Evolutionary conservation across 1,140 invertebrate species (phyloP).

Genomic region (Arctopsyche grandis): DNA sequence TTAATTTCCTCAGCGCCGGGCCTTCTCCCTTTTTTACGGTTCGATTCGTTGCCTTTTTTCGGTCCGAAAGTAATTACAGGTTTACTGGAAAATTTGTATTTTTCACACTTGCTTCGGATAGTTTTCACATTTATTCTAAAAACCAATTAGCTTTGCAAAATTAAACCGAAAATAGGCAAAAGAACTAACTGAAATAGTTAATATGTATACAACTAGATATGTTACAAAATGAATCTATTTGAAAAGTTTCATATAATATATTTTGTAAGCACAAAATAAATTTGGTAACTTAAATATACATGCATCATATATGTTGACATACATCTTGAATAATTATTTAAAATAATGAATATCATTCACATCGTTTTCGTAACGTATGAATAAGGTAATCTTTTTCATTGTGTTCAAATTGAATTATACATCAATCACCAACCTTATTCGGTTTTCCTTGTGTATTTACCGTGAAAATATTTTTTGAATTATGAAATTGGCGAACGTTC

Average conservation of each 20-base stretch:
- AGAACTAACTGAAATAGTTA: too few species aligned
- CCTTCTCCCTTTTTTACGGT: slow-evolving; percentile 24
- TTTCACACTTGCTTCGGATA: slow-evolving; percentile 25
- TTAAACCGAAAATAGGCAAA: too few species aligned
- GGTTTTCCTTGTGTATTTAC: not conserved
- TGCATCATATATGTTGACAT: too few species aligned
- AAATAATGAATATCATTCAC: too few species aligned
- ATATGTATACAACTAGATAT: too few species aligned
- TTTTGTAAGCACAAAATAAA: too few species aligned
- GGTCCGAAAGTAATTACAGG: slow-evolving; percentile 44
- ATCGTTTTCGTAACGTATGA: too few species aligned
- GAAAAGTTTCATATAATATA: too few species aligned
- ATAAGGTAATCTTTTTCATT: slow-evolving; percentile 3
- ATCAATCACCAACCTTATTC: too few species aligned
- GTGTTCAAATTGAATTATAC: not conserved
- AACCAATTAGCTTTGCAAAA: slow-evolving; percentile 15
- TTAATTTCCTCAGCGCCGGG: slow-evolving; percentile 42
- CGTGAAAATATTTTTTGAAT: not conserved
- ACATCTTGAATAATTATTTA: too few species aligned
- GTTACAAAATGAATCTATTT: too few species aligned
- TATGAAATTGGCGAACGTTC: slow-evolving; percentile 29
- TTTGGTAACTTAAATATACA: too few species aligned
- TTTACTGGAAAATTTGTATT: slow-evolving; percentile 41
- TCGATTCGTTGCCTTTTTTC: slow-evolving; percentile 9
- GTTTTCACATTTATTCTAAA: not conserved